These are phyloP conservation scores for Drosophila imparisetae DNA, from an alignment of 2,888 invertebrate species.

Conservation along the genomic window DNA sequence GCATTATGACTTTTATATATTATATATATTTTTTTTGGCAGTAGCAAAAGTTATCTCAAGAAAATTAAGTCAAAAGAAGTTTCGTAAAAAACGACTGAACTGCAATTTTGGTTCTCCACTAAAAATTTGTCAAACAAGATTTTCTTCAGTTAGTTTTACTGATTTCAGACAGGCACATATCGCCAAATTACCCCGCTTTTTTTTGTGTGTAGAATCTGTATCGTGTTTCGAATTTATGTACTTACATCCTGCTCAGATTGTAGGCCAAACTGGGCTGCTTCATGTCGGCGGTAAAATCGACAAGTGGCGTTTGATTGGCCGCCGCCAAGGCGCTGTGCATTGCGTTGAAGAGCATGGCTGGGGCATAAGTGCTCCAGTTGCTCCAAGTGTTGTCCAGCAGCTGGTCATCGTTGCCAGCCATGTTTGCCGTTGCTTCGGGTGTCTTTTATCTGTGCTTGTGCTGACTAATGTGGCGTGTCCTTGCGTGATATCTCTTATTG, in stretches of 20 bases:
- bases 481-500: conserved; percentile 54
- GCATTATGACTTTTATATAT: background rate
- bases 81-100: background rate
- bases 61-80: accelerated
- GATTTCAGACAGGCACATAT: background rate
- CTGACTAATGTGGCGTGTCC: conserved; percentile 71
- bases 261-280: conserved; percentile 19
- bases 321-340: conserved; percentile 58
- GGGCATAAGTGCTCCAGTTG: conserved; percentile 72
- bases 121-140: background rate
- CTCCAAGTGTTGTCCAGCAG: conserved; percentile 51
- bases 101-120: background rate
- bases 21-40: background rate
- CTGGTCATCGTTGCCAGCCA: conserved; percentile 47
- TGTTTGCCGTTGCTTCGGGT: conserved; percentile 29
- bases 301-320: conserved; percentile 63
- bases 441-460: conserved; percentile 21
- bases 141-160: background rate
- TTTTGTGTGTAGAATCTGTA: background rate
- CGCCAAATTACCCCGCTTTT: accelerated
- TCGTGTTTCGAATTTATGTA: conserved; percentile 11
- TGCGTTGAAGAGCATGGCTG: conserved; percentile 60
- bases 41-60: background rate
- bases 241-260: conserved; percentile 69
- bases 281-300: conserved; percentile 40